Evolutionary conservation across 2,888 invertebrate genomes (phyloP).

Genomic region (Vanessa cardui): DNA sequence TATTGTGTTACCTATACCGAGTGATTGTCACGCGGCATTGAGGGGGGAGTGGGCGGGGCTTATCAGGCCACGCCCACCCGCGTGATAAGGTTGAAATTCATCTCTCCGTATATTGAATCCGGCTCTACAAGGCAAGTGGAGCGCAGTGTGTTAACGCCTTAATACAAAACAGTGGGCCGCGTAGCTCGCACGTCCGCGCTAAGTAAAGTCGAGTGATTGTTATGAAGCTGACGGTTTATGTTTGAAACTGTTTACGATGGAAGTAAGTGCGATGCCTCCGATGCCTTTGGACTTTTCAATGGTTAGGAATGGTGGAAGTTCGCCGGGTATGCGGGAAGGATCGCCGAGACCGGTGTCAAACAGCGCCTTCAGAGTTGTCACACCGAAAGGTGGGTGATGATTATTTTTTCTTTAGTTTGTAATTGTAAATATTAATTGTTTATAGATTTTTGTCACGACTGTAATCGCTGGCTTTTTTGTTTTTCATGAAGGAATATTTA

Average conservation of each 20-base stretch:
- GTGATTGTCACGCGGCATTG: constrained; percentile 78
- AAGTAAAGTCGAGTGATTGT: constrained; percentile 40
- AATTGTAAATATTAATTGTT: background rate
- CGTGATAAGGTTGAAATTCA: constrained; percentile 78
- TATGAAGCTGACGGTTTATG: constrained; percentile 38
- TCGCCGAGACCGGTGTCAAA: constrained; percentile 74
- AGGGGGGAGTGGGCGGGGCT: constrained; percentile 61
- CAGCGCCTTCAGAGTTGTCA: constrained; percentile 87
- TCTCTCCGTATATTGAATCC: constrained; percentile 68
- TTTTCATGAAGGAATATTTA: too few species aligned
- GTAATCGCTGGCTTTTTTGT: too few species aligned
- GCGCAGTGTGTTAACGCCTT: constrained; percentile 46
- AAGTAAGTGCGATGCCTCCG: constrained; percentile 83
- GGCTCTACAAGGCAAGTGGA: constrained; percentile 61
- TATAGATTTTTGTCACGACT: too few species aligned
- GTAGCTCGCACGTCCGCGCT: constrained; percentile 68
- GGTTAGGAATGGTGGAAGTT: constrained; percentile 70
- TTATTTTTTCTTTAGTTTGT: background rate
- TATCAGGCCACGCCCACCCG: constrained; percentile 66
- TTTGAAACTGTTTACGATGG: constrained; percentile 67
- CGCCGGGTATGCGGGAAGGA: constrained; percentile 64
- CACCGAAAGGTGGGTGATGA: constrained; percentile 82
- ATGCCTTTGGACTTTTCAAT: constrained; percentile 87
- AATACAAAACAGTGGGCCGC: constrained; percentile 72
- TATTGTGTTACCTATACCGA: constrained; percentile 83